Evolutionary conservation across 2,113 vertebrate species (phyloP).

Genomic region (Azemiops feae): DNA sequence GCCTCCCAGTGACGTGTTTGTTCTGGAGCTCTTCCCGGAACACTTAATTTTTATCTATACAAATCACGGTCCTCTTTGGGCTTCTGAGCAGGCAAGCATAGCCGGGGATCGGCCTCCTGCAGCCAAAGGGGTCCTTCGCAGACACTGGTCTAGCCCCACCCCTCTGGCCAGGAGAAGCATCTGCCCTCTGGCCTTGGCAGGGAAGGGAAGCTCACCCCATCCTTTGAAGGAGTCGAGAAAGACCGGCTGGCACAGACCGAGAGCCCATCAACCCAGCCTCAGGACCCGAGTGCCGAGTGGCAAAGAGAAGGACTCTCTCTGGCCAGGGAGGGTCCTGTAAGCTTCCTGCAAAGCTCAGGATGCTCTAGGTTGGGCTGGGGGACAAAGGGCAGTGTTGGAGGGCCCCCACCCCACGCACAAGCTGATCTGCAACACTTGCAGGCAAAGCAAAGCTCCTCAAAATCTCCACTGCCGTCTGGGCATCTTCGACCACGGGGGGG

Average conservation of each 20-base stretch:
- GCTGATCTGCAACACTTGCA: neutral
- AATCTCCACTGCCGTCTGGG: neutral
- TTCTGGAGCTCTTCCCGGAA: constrained; percentile 63
- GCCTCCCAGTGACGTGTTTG: constrained; percentile 56
- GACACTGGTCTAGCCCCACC: neutral
- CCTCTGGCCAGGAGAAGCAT: neutral
- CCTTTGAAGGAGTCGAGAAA: neutral
- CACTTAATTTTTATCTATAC: constrained; percentile 68
- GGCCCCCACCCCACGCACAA: neutral
- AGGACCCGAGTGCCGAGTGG: neutral
- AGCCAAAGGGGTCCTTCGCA: neutral
- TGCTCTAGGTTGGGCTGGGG: neutral
- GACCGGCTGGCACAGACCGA: neutral
- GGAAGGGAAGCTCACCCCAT: neutral
- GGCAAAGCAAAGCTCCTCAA: neutral
- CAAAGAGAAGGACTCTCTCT: neutral
- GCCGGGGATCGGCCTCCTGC: neutral
- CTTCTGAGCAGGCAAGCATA: constrained; percentile 26
- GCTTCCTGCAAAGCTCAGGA: neutral
- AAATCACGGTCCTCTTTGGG: constrained; percentile 35
- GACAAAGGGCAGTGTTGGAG: neutral
- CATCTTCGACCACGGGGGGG: neutral
- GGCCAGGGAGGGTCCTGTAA: neutral
- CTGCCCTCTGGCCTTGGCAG: neutral
- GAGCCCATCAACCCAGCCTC: neutral